phyloP scores from a whole-genome alignment of 2,888 invertebrate genomes.

The Dione juno region DNA sequence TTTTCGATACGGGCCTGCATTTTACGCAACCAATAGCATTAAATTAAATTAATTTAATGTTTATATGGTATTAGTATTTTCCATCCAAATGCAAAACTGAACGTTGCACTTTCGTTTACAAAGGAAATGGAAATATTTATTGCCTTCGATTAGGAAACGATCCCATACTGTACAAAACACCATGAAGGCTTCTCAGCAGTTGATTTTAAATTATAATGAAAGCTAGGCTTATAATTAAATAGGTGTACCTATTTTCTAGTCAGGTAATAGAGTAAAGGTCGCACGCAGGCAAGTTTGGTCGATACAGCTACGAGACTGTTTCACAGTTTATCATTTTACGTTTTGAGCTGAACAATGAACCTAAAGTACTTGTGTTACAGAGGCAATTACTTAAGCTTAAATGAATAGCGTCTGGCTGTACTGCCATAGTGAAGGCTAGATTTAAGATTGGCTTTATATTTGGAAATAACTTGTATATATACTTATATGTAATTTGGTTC shows the following conservation, averaged over 20 bases:
- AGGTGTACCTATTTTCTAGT: background rate
- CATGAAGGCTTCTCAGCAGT: no score
- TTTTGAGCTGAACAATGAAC: background rate
- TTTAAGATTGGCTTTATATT: background rate
- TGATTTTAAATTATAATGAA: background rate
- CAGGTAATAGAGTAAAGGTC: slow-evolving; percentile 10
- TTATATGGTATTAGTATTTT: no score
- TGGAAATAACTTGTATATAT: background rate
- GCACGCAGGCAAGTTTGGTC: slow-evolving; percentile 23
- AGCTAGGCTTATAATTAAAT: background rate
- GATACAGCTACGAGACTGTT: slow-evolving; percentile 14
- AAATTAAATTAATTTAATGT: no score
- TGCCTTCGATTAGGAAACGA: no score
- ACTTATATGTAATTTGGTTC: no score
- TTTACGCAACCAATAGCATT: no score
- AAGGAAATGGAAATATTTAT: no score
- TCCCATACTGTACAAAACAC: no score
- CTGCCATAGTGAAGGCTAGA: background rate
- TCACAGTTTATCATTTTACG: slow-evolving; percentile 22
- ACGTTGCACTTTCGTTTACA: no score
- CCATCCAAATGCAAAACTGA: no score
- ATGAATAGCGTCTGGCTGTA: slow-evolving; percentile 12
- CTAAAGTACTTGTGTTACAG: slow-evolving; percentile 8
- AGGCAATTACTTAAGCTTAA: slow-evolving; percentile 23
- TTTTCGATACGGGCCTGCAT: no score